Conservation (phyloP, 1,140 invertebrate species). For the Drosophila neocordata region DNA sequence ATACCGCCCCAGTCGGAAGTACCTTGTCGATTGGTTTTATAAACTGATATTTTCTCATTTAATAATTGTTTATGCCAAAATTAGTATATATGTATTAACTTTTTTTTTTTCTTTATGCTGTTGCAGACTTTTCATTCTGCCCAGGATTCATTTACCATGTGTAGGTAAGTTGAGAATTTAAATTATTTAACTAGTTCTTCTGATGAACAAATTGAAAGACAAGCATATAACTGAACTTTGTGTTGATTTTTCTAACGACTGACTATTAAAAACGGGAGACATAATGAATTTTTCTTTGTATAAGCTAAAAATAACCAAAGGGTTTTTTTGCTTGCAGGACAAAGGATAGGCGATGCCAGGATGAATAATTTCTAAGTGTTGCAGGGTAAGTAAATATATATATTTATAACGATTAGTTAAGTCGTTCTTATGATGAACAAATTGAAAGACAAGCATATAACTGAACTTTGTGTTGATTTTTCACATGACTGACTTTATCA, state of each 20-base stretch:
- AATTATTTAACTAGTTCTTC: conserved; percentile 29
- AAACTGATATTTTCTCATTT: conserved; percentile 32
- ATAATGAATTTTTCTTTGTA: not conserved
- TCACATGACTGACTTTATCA: conserved; percentile 33
- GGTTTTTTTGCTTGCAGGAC: not conserved
- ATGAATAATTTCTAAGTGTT: not conserved
- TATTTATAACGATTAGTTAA: too few relatives aligned
- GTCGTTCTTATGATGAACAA: conserved; percentile 52
- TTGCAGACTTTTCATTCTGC: not conserved
- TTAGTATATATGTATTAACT: not conserved
- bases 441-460: conserved; percentile 72
- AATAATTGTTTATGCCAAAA: not conserved
- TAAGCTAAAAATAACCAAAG: not conserved
- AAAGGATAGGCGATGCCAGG: not conserved
- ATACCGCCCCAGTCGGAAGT: conserved; percentile 63
- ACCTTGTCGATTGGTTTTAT: conserved; percentile 54
- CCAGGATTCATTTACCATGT: not conserved
- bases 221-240: conserved; percentile 72
- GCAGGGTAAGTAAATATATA: conserved; percentile 11
- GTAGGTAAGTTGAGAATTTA: not conserved
- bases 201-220: conserved; percentile 62
- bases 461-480: conserved; percentile 64
- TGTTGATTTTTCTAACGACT: conserved; percentile 53
- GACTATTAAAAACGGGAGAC: not conserved
- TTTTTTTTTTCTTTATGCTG: not conserved